These are phyloP conservation scores for fruit fly (Drosophila melanogaster) DNA, from an alignment of 1,140 invertebrate genomes.

Conservation along the genomic window DNA sequence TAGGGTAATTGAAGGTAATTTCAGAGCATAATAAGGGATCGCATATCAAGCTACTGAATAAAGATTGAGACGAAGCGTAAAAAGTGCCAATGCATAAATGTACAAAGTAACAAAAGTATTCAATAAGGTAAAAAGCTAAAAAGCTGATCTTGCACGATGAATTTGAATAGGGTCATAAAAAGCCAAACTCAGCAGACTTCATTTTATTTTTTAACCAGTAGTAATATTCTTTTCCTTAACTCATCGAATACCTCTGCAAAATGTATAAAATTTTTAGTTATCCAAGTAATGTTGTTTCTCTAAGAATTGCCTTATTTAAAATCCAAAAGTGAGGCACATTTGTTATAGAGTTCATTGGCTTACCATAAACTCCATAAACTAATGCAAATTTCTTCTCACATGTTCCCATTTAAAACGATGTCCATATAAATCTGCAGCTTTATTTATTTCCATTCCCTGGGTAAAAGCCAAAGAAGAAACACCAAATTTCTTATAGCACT, in stretches of 20 bases:
- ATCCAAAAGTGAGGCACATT: conserved; percentile 4
- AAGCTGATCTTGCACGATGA: not conserved
- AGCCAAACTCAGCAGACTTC: not conserved
- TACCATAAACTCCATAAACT: conserved; percentile 26
- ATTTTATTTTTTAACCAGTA: too few species aligned
- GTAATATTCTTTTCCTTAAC: too few species aligned
- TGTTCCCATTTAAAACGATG: conserved; percentile 29
- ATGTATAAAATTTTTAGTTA: too few species aligned
- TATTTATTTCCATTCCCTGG: conserved; percentile 3
- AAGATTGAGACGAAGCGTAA: conserved; percentile 16
- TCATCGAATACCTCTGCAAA: too few species aligned
- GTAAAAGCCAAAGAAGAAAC: conserved; percentile 6
- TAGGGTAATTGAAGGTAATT: conserved; percentile 47
- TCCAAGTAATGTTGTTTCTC: not conserved
- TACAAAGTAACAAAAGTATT: not conserved
- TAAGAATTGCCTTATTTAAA: conserved; percentile 13
- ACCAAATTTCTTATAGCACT: conserved; percentile 30
- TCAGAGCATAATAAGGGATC: conserved; percentile 26
- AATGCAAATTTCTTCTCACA: conserved; percentile 39
- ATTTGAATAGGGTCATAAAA: not conserved
- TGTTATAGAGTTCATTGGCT: conserved; percentile 29
- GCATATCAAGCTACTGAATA: conserved; percentile 6
- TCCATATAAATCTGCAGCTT: conserved; percentile 22
- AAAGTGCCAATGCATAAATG: not conserved
- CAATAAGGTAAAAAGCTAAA: not conserved